Conservation (phyloP, 2,113 vertebrate species). For the Gallinago paraguaiae region DNA sequence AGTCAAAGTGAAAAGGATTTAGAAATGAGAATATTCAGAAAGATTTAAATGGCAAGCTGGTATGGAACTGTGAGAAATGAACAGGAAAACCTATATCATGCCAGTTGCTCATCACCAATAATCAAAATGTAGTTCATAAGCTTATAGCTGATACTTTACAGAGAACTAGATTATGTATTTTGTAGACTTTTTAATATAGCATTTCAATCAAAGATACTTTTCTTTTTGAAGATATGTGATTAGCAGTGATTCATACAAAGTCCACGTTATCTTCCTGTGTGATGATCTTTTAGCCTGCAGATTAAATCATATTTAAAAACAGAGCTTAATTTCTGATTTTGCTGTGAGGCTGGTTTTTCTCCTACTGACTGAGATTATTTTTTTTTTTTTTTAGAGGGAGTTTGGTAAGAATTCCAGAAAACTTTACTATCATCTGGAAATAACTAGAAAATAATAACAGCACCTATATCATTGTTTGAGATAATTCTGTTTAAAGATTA, state of each 20-base stretch:
- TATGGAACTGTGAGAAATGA: background rate
- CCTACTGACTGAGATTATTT: background rate
- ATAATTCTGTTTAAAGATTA: background rate
- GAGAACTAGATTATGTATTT: background rate
- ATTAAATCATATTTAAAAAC: background rate
- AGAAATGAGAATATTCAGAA: background rate
- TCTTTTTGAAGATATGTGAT: background rate
- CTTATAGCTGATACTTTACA: background rate
- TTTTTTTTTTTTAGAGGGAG: background rate
- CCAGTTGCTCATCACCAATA: background rate
- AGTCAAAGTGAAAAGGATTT: background rate
- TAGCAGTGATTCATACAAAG: background rate
- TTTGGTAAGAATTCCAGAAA: background rate
- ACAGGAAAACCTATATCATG: background rate
- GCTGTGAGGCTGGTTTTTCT: background rate
- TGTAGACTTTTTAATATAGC: background rate
- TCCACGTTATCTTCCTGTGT: background rate
- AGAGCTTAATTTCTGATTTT: background rate
- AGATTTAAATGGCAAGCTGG: background rate
- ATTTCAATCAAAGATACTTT: slow-evolving; percentile 9
- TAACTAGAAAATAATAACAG: background rate
- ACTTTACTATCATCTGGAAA: background rate
- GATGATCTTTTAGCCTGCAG: background rate
- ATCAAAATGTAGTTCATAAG: background rate
- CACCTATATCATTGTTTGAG: background rate